A percentile compares a stretch with the other conserved stretches of the same genome.
Conservation (phyloP, 2,797 vertebrate genomes). For the Holocentrus rufus region DNA sequence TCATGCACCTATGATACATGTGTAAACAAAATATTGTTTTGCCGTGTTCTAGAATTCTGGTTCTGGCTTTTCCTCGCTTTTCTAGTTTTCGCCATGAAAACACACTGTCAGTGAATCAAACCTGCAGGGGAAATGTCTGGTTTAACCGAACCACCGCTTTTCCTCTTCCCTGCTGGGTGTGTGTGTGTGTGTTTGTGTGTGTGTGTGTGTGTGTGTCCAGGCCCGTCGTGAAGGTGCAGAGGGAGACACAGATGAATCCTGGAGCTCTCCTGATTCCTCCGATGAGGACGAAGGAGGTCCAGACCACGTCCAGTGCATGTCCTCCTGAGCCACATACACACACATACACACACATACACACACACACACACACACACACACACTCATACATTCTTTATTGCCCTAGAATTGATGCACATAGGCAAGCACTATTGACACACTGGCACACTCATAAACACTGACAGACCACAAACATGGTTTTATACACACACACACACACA, state of each 20-base stretch:
- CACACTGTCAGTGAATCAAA: background rate
- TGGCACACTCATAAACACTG: constrained; percentile 74
- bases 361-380: constrained; percentile 21
- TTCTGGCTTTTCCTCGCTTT: too few relatives aligned
- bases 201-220: constrained; percentile 37
- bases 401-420: constrained; percentile 79
- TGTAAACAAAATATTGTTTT: too few relatives aligned
- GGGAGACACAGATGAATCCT: constrained; percentile 91
- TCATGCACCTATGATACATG: too few relatives aligned
- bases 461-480: constrained; percentile 56
- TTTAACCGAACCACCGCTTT: too few relatives aligned
- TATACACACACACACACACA: constrained; percentile 51
- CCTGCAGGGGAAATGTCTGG: too few relatives aligned
- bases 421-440: constrained; percentile 79
- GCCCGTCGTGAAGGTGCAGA: constrained; percentile 82
- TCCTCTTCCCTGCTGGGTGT: too few relatives aligned
- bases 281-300: constrained; percentile 93
- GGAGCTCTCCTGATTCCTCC: constrained; percentile 92
- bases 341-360: constrained; percentile 27
- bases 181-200: too few relatives aligned
- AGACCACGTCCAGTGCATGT: constrained; percentile 97
- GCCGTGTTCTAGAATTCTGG: too few relatives aligned
- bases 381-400: constrained; percentile 60
- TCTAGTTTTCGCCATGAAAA: too few relatives aligned
- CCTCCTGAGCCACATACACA: constrained; percentile 85